Conservation (phyloP, 2,113 vertebrate species). For the Oryzias javanicus region DNA sequence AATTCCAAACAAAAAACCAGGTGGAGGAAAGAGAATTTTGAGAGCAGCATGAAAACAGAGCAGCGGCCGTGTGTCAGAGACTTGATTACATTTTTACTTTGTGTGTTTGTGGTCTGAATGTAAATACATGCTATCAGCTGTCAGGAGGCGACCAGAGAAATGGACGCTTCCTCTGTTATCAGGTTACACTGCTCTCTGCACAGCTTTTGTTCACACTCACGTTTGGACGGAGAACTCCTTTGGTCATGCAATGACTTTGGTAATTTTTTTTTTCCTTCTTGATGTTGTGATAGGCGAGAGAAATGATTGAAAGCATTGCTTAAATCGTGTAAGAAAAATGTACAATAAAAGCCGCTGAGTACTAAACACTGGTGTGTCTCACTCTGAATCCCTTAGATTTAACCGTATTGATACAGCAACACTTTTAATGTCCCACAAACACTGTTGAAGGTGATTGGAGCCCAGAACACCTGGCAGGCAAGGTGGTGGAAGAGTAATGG, state of each 20-base stretch:
- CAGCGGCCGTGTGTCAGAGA: conserved; percentile 22
- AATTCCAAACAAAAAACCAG: conserved; percentile 22
- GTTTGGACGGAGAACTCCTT: conserved; percentile 25
- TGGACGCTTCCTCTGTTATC: conserved; percentile 30
- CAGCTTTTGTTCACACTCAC: too few relatives aligned
- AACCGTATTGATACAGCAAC: too few relatives aligned
- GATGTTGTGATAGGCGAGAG: conserved; percentile 51
- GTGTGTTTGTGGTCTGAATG: conserved; percentile 49
- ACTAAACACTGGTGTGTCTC: not conserved
- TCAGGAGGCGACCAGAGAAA: conserved; percentile 22
- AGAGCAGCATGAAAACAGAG: conserved; percentile 4
- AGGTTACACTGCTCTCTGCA: conserved; percentile 4
- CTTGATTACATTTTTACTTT: conserved; percentile 29
- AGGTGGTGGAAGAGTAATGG: too few relatives aligned
- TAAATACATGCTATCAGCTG: conserved; percentile 48
- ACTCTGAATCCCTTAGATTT: too few relatives aligned
- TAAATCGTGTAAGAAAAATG: conserved; percentile 54
- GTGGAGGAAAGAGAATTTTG: conserved; percentile 12
- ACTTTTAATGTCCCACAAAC: too few relatives aligned
- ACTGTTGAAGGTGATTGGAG: too few relatives aligned
- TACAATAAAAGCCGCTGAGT: conserved; percentile 61
- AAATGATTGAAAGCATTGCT: conserved; percentile 42
- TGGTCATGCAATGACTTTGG: conserved; percentile 38
- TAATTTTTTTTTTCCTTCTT: conserved; percentile 32
- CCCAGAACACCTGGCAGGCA: too few relatives aligned